Evolutionary conservation across 2,888 invertebrate genomes (phyloP).

Genomic region (Druceiella hillmani): DNA sequence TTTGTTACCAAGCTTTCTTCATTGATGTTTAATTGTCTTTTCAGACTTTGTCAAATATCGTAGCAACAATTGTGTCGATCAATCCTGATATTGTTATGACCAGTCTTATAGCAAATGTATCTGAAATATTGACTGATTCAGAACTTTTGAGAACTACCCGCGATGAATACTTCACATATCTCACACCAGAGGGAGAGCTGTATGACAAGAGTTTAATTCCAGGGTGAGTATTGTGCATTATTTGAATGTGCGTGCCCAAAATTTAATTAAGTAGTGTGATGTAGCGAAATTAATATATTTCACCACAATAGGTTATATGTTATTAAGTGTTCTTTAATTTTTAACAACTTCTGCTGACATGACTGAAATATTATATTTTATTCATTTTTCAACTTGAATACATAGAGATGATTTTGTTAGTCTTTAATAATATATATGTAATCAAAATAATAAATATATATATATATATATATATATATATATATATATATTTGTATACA

Average conservation of each 20-base stretch:
- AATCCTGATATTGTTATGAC: conserved; percentile 62
- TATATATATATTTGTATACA: too few relatives aligned
- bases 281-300: too few relatives aligned
- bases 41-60: conserved; percentile 63
- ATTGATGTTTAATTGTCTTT: conserved; percentile 11
- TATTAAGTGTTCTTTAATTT: too few relatives aligned
- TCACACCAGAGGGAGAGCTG: conserved; percentile 84
- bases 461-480: too few relatives aligned
- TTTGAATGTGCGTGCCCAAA: background rate
- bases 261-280: too few relatives aligned
- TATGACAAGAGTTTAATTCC: conserved; percentile 73
- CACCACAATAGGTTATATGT: too few relatives aligned
- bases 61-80: conserved; percentile 61
- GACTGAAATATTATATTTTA: too few relatives aligned
- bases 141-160: conserved; percentile 67
- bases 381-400: too few relatives aligned
- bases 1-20: conserved; percentile 8
- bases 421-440: too few relatives aligned
- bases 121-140: conserved; percentile 55
- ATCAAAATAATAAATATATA: too few relatives aligned
- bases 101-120: conserved; percentile 55
- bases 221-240: conserved; percentile 29
- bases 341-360: too few relatives aligned
- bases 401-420: too few relatives aligned
- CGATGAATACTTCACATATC: conserved; percentile 51